Conservation (phyloP, 2,797 vertebrate species). For the Betta splendens region DNA sequence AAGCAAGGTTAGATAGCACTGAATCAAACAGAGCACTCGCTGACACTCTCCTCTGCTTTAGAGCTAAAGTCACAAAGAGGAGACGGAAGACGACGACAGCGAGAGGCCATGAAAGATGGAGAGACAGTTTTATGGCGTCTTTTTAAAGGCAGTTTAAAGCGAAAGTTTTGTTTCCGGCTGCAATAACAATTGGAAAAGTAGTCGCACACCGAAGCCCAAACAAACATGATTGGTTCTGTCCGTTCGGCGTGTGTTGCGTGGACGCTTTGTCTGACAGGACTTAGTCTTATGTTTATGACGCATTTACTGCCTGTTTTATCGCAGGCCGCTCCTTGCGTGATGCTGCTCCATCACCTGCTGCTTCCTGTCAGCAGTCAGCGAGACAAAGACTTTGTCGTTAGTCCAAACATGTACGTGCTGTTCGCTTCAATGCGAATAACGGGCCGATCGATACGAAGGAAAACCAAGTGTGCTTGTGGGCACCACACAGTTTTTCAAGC, state of each 20-base stretch:
- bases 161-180: constrained; percentile 75
- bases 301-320: constrained; percentile 57
- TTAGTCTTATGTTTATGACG: constrained; percentile 37
- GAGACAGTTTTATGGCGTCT: constrained; percentile 68
- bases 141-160: constrained; percentile 73
- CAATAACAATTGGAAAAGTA: constrained; percentile 62
- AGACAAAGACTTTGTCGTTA: constrained; percentile 56
- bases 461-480: constrained; percentile 49
- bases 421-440: constrained; percentile 60
- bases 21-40: constrained; percentile 75
- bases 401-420: constrained; percentile 34
- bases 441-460: constrained; percentile 53
- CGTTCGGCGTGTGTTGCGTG: constrained; percentile 42
- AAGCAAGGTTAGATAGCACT: constrained; percentile 83
- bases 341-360: constrained; percentile 58
- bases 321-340: constrained; percentile 45
- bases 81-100: constrained; percentile 44
- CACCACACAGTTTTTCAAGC: constrained; percentile 56
- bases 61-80: constrained; percentile 75
- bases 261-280: constrained; percentile 39
- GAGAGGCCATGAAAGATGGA: constrained; percentile 61
- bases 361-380: constrained; percentile 51
- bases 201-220: constrained; percentile 57
- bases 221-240: constrained; percentile 57
- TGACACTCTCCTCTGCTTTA: constrained; percentile 76